A percentile compares a stretch with the other conserved stretches of the same genome.
Conservation (phyloP, 2,888 invertebrate genomes). For the Oscheius sp. region DNA sequence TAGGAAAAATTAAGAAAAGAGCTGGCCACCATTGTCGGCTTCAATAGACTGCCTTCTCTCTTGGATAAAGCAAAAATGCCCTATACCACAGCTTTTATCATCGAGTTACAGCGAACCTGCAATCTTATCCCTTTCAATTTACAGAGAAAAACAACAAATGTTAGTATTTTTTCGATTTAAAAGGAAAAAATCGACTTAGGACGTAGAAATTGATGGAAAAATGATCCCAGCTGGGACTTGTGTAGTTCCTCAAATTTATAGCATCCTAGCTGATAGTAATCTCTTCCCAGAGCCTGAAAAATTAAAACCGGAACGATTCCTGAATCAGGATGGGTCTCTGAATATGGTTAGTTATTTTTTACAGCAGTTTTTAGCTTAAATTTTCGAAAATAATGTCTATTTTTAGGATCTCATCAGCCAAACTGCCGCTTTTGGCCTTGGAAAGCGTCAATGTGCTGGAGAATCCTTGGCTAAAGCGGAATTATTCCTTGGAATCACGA, state of each 20-base stretch:
- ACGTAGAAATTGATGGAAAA: conserved; percentile 34
- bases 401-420: conserved; percentile 18
- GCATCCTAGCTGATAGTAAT: conserved; percentile 41
- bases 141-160: neutral
- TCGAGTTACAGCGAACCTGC: conserved; percentile 42
- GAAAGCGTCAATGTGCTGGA: conserved; percentile 32
- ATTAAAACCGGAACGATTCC: conserved; percentile 54
- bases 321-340: conserved; percentile 46
- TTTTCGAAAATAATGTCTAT: neutral
- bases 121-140: conserved; percentile 44
- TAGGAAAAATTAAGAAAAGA: conserved; percentile 34
- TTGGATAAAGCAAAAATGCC: conserved; percentile 44
- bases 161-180: neutral
- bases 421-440: conserved; percentile 14
- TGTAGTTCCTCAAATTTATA: conserved; percentile 44
- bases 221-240: conserved; percentile 39
- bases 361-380: neutral
- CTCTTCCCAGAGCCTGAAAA: conserved; percentile 43
- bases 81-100: conserved; percentile 44
- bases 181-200: neutral
- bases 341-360: conserved; percentile 40
- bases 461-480: conserved; percentile 24
- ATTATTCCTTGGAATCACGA: conserved; percentile 3
- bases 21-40: neutral
- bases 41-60: conserved; percentile 33